A percentile compares a stretch with the other conserved stretches of the same genome.
Conservation (phyloP, 2,113 vertebrate genomes). For the Calyptommatus sinebrachiatus region DNA sequence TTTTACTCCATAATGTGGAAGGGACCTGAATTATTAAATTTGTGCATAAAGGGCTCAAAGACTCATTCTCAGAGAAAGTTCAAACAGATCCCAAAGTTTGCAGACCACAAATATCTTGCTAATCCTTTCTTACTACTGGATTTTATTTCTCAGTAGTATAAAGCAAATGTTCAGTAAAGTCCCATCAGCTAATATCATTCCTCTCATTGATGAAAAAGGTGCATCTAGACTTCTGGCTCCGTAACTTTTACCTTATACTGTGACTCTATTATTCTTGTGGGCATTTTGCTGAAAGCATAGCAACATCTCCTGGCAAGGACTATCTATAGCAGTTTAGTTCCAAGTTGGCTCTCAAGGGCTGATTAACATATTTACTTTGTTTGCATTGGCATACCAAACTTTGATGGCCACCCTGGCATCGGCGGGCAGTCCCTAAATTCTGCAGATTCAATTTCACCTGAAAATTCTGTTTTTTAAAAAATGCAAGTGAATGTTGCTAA, state of each 20-base stretch:
- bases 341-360: background rate
- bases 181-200: background rate
- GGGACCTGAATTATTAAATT: no score
- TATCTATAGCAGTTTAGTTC: constrained; percentile 51
- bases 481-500: background rate
- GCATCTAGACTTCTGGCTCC: background rate
- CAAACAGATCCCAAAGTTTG: no score
- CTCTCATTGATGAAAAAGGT: accelerated
- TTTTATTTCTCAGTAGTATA: background rate
- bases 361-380: background rate
- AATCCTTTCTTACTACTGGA: background rate
- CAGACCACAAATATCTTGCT: no score
- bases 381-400: accelerated
- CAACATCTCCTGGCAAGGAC: constrained; percentile 63
- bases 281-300: constrained; percentile 63
- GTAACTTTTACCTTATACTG: background rate
- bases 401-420: background rate
- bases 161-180: background rate
- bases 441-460: background rate
- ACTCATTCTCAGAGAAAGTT: no score
- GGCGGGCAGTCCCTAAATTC: background rate
- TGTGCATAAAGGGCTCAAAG: no score
- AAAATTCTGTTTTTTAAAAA: background rate
- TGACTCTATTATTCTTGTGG: background rate
- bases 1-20: no score